A percentile compares a stretch with the other conserved stretches of the same genome.
Evolutionary conservation across 2,113 vertebrate species (phyloP).

Genomic region (Calypte anna): DNA sequence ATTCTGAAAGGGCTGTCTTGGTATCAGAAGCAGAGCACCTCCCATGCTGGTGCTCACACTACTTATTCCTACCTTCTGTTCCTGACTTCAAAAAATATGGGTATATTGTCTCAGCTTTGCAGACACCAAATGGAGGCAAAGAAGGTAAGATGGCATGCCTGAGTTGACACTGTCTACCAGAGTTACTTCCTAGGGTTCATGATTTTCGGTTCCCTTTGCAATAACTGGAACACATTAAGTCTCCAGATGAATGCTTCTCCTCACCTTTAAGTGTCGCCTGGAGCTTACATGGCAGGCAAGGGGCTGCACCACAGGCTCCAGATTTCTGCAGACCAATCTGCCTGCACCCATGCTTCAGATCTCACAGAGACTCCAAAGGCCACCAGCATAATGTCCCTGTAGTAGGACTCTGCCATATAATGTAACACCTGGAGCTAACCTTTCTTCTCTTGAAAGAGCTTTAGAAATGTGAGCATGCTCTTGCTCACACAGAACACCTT

Average conservation of each 20-base stretch:
- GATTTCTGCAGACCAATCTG: fast-evolving
- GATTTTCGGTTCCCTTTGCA: no score
- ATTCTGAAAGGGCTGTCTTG: background rate
- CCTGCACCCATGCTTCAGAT: fast-evolving
- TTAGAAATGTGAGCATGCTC: background rate
- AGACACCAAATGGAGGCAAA: no score
- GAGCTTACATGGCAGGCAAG: fast-evolving
- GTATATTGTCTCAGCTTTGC: no score
- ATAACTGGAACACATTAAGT: background rate
- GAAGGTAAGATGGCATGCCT: no score
- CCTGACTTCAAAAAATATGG: background rate
- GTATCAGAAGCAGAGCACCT: background rate
- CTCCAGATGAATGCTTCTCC: background rate
- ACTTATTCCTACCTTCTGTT: background rate
- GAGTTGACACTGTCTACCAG: no score
- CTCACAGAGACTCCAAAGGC: background rate
- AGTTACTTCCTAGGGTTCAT: no score
- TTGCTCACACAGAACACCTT: background rate
- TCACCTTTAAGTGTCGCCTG: background rate
- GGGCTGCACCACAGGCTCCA: no score
- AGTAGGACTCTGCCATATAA: fast-evolving
- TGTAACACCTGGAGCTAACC: background rate
- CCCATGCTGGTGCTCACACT: background rate
- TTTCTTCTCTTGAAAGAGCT: background rate
- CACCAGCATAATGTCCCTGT: fast-evolving